Percentiles rank a stretch among this genome's conserved stretches.
phyloP scores from a whole-genome alignment of 2,113 vertebrate genomes.

The Corynorhinus townsendii region DNA sequence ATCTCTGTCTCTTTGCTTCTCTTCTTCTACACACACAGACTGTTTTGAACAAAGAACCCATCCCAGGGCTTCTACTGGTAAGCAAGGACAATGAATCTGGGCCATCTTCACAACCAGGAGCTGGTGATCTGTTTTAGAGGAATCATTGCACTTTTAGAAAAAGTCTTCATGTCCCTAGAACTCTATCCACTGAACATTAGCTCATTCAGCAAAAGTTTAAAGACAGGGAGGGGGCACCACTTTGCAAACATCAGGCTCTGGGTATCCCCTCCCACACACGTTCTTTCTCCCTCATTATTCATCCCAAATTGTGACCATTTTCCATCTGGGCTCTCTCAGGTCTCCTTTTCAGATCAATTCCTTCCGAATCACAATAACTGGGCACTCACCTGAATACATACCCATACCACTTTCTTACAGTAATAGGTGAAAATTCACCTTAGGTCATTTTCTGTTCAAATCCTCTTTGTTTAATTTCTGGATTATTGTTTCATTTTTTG shows the following conservation, averaged over 20 bases:
- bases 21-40: not conserved
- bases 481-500: not conserved
- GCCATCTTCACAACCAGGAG: too few species aligned
- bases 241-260: not conserved
- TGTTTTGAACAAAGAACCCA: not conserved
- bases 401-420: not conserved
- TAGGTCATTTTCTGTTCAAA: not conserved
- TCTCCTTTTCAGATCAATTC: too few species aligned
- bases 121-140: fast-evolving
- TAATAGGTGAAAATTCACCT: not conserved
- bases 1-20: not conserved
- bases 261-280: fast-evolving
- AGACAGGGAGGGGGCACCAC: fast-evolving
- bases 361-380: too few species aligned
- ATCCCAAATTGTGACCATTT: too few species aligned
- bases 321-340: not conserved
- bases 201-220: not conserved
- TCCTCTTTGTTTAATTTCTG: not conserved
- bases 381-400: not conserved
- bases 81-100: too few species aligned
- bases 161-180: too few species aligned
- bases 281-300: not conserved
- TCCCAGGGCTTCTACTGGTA: too few species aligned
- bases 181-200: not conserved
- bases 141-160: not conserved